phyloP scores from a whole-genome alignment of 92 coral and sea anemone genomes.

The Meandrina meandrites region DNA sequence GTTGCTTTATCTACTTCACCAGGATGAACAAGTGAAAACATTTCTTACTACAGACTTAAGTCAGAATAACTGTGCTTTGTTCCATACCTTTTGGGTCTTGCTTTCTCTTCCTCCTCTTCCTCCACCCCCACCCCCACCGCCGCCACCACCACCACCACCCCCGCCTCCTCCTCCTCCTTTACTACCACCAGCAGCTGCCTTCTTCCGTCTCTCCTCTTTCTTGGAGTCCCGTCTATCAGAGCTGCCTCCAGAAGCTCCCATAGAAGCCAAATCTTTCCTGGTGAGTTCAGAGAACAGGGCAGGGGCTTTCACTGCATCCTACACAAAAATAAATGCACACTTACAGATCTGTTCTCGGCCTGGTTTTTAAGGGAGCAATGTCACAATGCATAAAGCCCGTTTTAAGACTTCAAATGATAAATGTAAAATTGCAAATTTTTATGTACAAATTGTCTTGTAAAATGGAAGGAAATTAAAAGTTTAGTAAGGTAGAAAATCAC shows the following conservation, averaged over 20 bases:
- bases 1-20: too few relatives aligned
- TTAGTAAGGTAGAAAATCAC: background rate
- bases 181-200: slow-evolving; percentile 77
- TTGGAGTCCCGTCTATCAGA: slow-evolving; percentile 78
- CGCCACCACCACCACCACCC: slow-evolving; percentile 55
- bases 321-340: background rate
- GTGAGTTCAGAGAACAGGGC: slow-evolving; percentile 89
- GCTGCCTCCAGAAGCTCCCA: slow-evolving; percentile 70
- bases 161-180: slow-evolving; percentile 72
- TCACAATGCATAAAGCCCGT: background rate
- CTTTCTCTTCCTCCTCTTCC: slow-evolving; percentile 96
- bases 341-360: background rate
- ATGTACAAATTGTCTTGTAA: too few relatives aligned
- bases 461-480: background rate
- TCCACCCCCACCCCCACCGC: slow-evolving; percentile 68
- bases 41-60: too few relatives aligned
- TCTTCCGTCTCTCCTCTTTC: slow-evolving; percentile 89
- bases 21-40: background rate
- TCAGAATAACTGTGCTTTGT: background rate
- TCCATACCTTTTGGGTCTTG: slow-evolving; percentile 88
- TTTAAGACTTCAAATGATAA: too few relatives aligned
- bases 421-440: too few relatives aligned
- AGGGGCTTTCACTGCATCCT: slow-evolving; percentile 93
- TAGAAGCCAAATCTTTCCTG: slow-evolving; percentile 86
- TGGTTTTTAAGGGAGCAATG: background rate